These are phyloP conservation scores for Platalea minor DNA, from an alignment of 2,797 vertebrate species.

Conservation along the genomic window DNA sequence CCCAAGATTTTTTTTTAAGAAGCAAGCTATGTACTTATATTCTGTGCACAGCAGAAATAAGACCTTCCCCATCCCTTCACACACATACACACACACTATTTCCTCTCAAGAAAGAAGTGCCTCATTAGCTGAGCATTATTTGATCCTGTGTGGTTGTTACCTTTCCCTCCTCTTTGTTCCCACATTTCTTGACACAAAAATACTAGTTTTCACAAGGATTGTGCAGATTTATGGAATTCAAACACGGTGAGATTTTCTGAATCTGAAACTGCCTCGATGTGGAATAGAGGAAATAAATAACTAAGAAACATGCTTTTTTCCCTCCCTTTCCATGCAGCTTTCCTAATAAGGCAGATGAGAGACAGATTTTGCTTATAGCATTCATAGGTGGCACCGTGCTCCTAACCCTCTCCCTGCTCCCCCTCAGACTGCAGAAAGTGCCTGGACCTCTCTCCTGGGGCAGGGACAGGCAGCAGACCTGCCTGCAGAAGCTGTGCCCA, in stretches of 20 bases:
- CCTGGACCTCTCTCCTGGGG: too few species aligned
- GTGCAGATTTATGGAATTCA: not conserved
- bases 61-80: not conserved
- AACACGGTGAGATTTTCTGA: not conserved
- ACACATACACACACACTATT: not conserved
- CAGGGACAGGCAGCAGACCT: too few species aligned
- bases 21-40: not conserved
- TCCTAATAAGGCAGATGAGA: constrained; percentile 7
- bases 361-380: constrained; percentile 2
- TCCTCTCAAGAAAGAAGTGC: not conserved
- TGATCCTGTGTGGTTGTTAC: not conserved
- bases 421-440: not conserved
- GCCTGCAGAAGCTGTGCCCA: too few species aligned
- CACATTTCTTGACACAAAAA: not conserved
- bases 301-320: not conserved
- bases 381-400: not conserved
- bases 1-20: not conserved
- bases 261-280: not conserved
- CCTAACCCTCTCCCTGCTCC: not conserved
- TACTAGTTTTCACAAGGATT: not conserved
- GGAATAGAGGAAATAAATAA: not conserved
- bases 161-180: not conserved
- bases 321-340: not conserved
- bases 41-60: not conserved
- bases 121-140: not conserved